Conservation (phyloP, 1,140 invertebrate genomes). For the Drosophila persimilis region DNA sequence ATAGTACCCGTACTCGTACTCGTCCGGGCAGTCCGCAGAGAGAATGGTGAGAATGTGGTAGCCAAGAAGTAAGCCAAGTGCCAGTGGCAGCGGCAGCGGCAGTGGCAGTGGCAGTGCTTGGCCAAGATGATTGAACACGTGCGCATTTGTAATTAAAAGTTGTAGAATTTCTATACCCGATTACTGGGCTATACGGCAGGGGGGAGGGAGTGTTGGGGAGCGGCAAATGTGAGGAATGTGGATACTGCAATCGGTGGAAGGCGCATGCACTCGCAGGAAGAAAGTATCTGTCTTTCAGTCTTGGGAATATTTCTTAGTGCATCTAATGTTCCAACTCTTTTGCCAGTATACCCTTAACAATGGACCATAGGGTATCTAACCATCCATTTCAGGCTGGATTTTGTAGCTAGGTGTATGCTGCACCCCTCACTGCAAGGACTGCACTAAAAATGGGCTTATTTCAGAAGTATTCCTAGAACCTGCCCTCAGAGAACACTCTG, state of each 20-base stretch:
- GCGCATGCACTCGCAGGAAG: not conserved
- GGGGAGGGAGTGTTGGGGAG: not conserved
- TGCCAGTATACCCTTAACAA: no score
- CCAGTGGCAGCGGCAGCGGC: no score
- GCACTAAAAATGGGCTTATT: no score
- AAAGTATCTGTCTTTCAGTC: constrained; percentile 4
- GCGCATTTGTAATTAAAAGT: constrained; percentile 64
- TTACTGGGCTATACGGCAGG: not conserved
- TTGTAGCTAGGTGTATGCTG: no score
- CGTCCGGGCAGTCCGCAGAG: not conserved
- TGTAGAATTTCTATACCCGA: constrained; percentile 59
- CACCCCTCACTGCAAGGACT: no score
- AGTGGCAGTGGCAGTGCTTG: constrained; percentile 8
- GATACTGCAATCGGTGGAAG: constrained; percentile 11
- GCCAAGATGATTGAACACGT: constrained; percentile 60
- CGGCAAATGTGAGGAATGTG: constrained; percentile 20
- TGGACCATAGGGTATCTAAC: no score
- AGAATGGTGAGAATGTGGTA: constrained; percentile 1
- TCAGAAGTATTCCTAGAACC: no score
- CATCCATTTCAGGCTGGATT: no score
- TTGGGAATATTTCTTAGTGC: no score
- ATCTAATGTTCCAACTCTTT: no score
- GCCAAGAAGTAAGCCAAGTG: constrained; percentile 6
- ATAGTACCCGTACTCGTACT: constrained; percentile 3
- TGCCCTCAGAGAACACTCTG: no score